A percentile compares a stretch with the other conserved stretches of the same genome.
phyloP scores from a whole-genome alignment of 2,113 vertebrate species.

The Bubo bubo region DNA sequence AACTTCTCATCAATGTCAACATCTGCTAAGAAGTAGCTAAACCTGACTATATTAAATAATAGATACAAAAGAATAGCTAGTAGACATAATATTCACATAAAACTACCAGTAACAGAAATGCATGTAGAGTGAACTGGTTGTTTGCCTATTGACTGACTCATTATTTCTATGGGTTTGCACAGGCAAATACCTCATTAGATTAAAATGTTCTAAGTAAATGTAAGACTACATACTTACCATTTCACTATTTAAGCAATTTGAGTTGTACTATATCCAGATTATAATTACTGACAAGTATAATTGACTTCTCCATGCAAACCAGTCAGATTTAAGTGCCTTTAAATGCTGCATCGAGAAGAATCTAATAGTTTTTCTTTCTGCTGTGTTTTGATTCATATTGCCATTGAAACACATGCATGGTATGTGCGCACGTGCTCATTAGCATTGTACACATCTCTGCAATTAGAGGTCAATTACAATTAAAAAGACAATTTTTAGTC shows the following conservation, averaged over 20 bases:
- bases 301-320: neutral
- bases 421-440: accelerated
- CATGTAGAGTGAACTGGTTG: neutral
- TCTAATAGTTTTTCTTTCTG: neutral
- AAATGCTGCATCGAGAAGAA: neutral
- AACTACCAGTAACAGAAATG: neutral
- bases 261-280: neutral
- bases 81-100: neutral
- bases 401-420: neutral
- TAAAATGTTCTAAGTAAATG: constrained; percentile 20
- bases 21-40: neutral
- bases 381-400: neutral
- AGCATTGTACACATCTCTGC: neutral
- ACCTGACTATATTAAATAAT: neutral
- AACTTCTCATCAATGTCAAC: neutral
- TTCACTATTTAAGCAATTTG: neutral
- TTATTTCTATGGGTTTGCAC: constrained; percentile 7
- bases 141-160: constrained; percentile 4
- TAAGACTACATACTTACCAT: neutral
- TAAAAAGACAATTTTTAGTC: neutral
- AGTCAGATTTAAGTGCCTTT: neutral
- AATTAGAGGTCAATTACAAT: neutral
- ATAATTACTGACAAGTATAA: neutral
- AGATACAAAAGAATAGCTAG: neutral
- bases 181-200: neutral